Percentiles rank a stretch among this genome's conserved stretches.
Evolutionary conservation across 2,888 invertebrate species (phyloP).

Genomic region (Trilocha varians): DNA sequence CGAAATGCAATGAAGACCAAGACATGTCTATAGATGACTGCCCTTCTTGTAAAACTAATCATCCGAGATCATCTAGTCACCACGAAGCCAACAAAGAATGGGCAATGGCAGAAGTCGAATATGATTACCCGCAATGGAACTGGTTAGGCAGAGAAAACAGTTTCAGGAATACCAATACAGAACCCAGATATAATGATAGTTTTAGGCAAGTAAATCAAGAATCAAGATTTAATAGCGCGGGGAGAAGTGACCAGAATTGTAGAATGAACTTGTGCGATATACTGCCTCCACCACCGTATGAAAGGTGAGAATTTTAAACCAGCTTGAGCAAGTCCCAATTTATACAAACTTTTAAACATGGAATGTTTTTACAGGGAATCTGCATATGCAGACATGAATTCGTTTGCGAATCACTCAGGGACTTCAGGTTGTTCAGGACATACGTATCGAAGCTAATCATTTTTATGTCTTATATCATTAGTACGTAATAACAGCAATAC

Average conservation of each 20-base stretch:
- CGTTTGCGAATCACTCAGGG: conserved; percentile 58
- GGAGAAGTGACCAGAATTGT: conserved; percentile 53
- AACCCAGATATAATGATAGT: conserved; percentile 49
- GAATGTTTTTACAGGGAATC: conserved; percentile 46
- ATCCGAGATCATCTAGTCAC: conserved; percentile 61
- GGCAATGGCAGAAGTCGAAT: conserved; percentile 62
- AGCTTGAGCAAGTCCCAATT: too few species aligned
- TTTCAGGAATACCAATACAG: conserved; percentile 51
- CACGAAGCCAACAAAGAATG: conserved; percentile 60
- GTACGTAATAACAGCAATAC: conserved; percentile 66
- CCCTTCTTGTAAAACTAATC: conserved; percentile 61
- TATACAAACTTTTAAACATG: not conserved
- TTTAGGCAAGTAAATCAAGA: conserved; percentile 53
- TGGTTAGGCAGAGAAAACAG: conserved; percentile 63
- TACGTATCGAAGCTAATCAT: conserved; percentile 57
- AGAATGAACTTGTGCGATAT: conserved; percentile 67
- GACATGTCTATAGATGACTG: conserved; percentile 63
- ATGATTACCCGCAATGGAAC: conserved; percentile 68
- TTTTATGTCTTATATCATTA: conserved; percentile 54
- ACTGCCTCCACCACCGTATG: conserved; percentile 61
- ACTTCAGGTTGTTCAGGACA: conserved; percentile 64
- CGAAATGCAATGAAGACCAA: conserved; percentile 62
- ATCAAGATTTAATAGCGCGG: conserved; percentile 43
- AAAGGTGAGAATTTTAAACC: conserved; percentile 61
- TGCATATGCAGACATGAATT: conserved; percentile 55